Base-by-base conservation (phyloP, 2,888 invertebrate genomes). In the Lasioglossum malachurum region DNA sequence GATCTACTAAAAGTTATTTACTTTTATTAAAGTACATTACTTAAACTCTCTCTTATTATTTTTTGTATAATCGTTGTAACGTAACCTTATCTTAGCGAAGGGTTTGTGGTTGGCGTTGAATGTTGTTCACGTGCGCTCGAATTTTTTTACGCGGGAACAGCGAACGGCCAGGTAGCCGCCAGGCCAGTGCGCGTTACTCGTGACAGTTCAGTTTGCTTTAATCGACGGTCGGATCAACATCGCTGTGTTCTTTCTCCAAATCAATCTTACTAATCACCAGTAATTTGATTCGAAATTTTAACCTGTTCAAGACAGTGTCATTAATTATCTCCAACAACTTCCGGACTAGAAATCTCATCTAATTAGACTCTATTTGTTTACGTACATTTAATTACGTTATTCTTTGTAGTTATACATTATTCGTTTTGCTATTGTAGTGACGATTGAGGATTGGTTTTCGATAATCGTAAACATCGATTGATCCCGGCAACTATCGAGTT, bases 201-300 rank as follows among this genome's bases (percentile, higher is more conserved):
- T 67, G 78, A 77, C 71, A 78, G 73, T 80, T 78, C 82, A 82
- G 84, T 84, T 72, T 76, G 82, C 77, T 71, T 80, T 69, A 73
- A 75, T 74, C 75, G 78, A 19, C 73, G 60, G 78, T 71, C 75
- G 88, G 75, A 77, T 83, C 78, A 84, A 81, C 75, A 64, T 73
- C 84, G 86, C 78, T 69, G 88, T 74, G 79, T 16, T 23, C n/a
- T 41, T 79, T 35, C 38, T 7, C 31, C 7, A 1, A 4, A 53
- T 75, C n/a, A 12, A 75, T 53, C 35, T 31, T n/a, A 2, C 31
- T 16, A 7, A 64, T 16, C 16, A 19, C 64, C 8, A 14, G 64
- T 31, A 7, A 64, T 31, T 31, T 31, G 4, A 31, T 19, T 19
- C 8, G 31, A 64, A 2, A 31, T 31, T 31, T 31, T 14, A 7